phyloP scores from a whole-genome alignment of 2,888 invertebrate genomes.

The Sympetrum striolatum region DNA sequence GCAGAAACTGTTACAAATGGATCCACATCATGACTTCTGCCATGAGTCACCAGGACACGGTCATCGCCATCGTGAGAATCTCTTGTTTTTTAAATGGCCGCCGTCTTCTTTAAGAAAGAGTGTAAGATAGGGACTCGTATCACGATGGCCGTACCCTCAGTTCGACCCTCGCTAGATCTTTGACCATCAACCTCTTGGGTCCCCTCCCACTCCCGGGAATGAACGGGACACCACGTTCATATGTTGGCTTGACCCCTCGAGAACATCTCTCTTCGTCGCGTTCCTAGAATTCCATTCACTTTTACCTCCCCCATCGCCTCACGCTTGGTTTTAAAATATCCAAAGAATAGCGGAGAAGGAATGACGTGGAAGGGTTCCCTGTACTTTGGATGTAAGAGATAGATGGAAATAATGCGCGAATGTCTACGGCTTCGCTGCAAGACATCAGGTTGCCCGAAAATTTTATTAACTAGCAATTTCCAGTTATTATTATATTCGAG shows the following conservation, averaged over 20 bases:
- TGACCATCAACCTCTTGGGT: conserved; percentile 33
- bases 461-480: too few relatives aligned
- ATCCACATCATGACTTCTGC: not conserved
- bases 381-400: too few relatives aligned
- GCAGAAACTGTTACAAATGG: not conserved
- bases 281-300: conserved; percentile 29
- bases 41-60: not conserved
- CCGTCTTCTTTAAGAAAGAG: not conserved
- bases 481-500: too few relatives aligned
- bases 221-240: conserved; percentile 35
- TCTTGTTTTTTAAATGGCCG: not conserved
- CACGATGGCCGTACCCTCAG: not conserved
- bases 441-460: too few relatives aligned
- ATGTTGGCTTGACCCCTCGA: conserved; percentile 10
- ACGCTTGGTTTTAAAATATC: too few relatives aligned
- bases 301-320: not conserved
- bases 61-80: not conserved
- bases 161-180: conserved; percentile 13
- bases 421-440: too few relatives aligned
- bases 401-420: too few relatives aligned
- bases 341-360: too few relatives aligned
- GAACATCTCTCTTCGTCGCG: not conserved
- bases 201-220: not conserved
- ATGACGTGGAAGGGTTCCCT: too few relatives aligned
- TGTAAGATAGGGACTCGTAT: not conserved